Conservation (phyloP, 2,888 invertebrate species). For the Epistrophe grossulariae region DNA sequence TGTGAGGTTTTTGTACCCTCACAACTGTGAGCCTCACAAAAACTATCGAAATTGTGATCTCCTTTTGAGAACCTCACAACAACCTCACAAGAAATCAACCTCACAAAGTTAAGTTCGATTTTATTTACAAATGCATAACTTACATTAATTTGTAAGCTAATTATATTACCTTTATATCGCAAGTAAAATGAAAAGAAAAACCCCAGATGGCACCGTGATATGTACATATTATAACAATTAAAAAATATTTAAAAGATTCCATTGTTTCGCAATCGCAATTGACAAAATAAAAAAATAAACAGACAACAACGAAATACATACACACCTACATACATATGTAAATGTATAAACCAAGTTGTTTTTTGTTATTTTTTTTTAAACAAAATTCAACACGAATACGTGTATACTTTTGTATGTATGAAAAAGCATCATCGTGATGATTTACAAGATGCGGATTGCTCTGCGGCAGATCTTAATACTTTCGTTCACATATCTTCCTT, state of each 20-base stretch:
- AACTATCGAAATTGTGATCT: too few relatives aligned
- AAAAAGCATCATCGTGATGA: constrained; percentile 44
- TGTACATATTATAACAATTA: constrained; percentile 2
- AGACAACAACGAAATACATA: neutral
- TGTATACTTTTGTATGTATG: constrained; percentile 7
- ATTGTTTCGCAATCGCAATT: constrained; percentile 51
- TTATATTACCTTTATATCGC: too few relatives aligned
- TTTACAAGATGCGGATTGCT: constrained; percentile 53
- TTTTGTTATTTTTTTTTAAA: neutral
- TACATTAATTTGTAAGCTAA: too few relatives aligned
- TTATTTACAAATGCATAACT: too few relatives aligned
- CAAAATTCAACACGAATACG: constrained; percentile 23
- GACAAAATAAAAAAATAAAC: constrained; percentile 11
- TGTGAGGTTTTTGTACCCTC: too few relatives aligned
- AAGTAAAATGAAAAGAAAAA: too few relatives aligned
- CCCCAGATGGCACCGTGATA: too few relatives aligned
- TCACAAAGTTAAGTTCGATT: too few relatives aligned
- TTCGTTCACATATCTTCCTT: constrained; percentile 31
- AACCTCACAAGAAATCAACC: too few relatives aligned
- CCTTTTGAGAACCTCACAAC: too few relatives aligned
- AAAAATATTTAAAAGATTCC: constrained; percentile 44
- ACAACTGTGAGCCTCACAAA: too few relatives aligned
- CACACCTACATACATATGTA: neutral
- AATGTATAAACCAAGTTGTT: neutral
- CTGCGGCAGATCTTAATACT: constrained; percentile 11